A percentile compares a stretch with the other conserved stretches of the same genome.
Conservation (phyloP, 1,140 invertebrate species). For the Drosophila subpulchrella region DNA sequence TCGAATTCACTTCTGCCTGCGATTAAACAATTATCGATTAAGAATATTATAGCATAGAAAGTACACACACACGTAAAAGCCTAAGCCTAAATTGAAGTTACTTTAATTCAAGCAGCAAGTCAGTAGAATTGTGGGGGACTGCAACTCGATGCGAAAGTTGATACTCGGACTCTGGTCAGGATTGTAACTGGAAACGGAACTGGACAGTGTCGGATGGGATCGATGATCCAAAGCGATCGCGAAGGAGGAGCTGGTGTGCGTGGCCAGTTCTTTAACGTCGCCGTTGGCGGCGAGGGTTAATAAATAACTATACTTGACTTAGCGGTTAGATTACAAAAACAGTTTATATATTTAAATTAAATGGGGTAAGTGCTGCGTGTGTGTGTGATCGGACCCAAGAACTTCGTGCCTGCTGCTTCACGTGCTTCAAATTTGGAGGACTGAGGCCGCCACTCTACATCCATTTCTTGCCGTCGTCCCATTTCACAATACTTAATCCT, state of each 20-base stretch:
- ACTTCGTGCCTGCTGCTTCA: not conserved
- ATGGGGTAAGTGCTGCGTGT: not conserved
- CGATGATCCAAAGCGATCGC: not conserved
- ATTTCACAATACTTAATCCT: not conserved
- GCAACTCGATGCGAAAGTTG: constrained; percentile 1
- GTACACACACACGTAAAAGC: constrained; percentile 18
- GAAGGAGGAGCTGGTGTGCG: constrained; percentile 7
- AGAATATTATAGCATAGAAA: constrained; percentile 40
- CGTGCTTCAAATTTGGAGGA: not conserved
- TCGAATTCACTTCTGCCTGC: constrained; percentile 10
- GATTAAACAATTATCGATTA: constrained; percentile 45
- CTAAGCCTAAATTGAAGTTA: constrained; percentile 50
- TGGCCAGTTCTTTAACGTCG: not conserved
- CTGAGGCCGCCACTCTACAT: not conserved
- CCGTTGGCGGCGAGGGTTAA: constrained; percentile 18
- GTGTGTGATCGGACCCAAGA: not conserved
- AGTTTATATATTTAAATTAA: constrained; percentile 15
- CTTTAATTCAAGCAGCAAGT: constrained; percentile 34
- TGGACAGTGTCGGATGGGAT: not conserved
- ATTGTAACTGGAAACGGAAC: constrained; percentile 3
- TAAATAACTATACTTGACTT: constrained; percentile 52
- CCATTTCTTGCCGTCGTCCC: not conserved
- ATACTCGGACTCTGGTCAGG: constrained; percentile 13
- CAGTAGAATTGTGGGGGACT: not conserved
- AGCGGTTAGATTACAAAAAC: constrained; percentile 29